Conservation (phyloP, 2,888 invertebrate species). For the Julus scandinavius region DNA sequence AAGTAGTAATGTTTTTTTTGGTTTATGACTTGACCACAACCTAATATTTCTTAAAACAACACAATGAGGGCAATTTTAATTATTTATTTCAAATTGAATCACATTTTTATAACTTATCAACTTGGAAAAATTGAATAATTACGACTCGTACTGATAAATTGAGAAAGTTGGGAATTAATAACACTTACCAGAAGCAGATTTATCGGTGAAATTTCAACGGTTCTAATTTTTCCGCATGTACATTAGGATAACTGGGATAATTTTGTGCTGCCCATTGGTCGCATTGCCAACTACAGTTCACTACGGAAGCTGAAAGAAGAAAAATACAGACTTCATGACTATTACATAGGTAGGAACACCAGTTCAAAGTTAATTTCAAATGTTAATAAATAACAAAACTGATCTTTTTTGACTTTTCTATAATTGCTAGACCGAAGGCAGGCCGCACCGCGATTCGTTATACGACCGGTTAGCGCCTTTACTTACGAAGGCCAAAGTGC, state of each 20-base stretch:
- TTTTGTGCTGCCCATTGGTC: slow-evolving; percentile 92
- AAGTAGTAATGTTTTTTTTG: slow-evolving; percentile 61
- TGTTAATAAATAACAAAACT: neutral
- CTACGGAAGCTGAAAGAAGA: slow-evolving; percentile 94
- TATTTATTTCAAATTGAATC: too few relatives aligned
- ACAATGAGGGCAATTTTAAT: too few relatives aligned
- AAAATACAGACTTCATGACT: slow-evolving; percentile 96
- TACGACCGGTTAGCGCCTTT: slow-evolving; percentile 94
- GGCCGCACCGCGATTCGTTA: slow-evolving; percentile 97
- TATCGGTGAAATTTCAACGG: neutral
- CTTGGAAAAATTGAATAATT: too few relatives aligned
- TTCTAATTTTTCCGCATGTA: slow-evolving; percentile 42
- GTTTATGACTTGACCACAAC: too few relatives aligned
- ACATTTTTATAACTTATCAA: too few relatives aligned
- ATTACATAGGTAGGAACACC: slow-evolving; percentile 81
- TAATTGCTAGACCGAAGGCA: slow-evolving; percentile 84
- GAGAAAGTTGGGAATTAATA: neutral
- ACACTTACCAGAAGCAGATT: slow-evolving; percentile 34
- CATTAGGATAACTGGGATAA: slow-evolving; percentile 73
- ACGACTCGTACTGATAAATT: too few relatives aligned
- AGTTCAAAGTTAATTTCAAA: neutral
- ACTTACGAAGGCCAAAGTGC: slow-evolving; percentile 98
- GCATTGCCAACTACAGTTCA: slow-evolving; percentile 96
- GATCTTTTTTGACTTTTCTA: slow-evolving; percentile 24
- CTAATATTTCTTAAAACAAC: too few relatives aligned